Base-by-base conservation (phyloP, 23 tunicate species). In the Phallusia fumigata region DNA sequence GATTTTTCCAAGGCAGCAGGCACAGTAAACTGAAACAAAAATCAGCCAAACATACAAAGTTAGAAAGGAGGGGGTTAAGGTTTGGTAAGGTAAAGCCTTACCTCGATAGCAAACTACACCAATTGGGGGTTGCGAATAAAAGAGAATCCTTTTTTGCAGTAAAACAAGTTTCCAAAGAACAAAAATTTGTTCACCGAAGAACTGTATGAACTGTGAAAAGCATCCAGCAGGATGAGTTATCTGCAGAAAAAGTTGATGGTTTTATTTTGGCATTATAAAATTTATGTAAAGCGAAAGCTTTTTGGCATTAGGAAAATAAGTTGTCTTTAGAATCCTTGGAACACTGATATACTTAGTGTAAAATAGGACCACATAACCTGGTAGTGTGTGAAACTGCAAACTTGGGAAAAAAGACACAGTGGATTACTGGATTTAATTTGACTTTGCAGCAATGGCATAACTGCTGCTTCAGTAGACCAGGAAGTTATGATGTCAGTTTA, bases 71-170 rank as follows among this genome's bases (percentile, higher is more conserved):
- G 47, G 47, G 5, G 47, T 10, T 3, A 40, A 40, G 10, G 10
- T 3, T 40, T 10, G 10, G 47, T 40, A 40, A 40, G 47, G 47
- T 5, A 40, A 58, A 21, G 69, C 13, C 28, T 22, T 6, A 84
- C 97, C 97, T 92, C 97, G 53, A 80, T 92, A 92, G 51, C 97
- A 92, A 36, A 92, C 97, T 11, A 92, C 97, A 24, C 97, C 97
- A 31, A 92, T 81, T 35, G 97, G 97, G 5, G 97, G 97, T 0
- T 90, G 97, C 16, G 97, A 92, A 84, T 87, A 92, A 75, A 92
- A 92, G 34, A 92, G 75, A 36, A 92, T 80, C 80, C 92, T 64
- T 76, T 88, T 92, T 80, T 81, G 84, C 51, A 92, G 77, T 45
- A 92, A 49, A 49, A 90, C 82, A 34, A 92, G 86, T 53, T 92